Conservation (phyloP, 1,140 invertebrate genomes). For the Wasmannia auropunctata region DNA sequence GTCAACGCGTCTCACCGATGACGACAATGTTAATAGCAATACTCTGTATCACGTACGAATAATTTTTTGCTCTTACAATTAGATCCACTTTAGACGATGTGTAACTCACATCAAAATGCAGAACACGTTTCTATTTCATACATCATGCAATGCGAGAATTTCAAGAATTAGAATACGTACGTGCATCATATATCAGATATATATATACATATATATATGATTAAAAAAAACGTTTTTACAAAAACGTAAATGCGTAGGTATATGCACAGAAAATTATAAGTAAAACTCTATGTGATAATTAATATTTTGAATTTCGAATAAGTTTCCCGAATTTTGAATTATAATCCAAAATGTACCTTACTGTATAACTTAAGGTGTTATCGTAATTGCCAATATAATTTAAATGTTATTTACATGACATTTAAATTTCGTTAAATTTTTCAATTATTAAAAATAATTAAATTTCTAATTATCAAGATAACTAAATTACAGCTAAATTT, state of each 20-base stretch:
- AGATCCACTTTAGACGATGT: not conserved
- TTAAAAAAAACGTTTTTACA: too few relatives aligned
- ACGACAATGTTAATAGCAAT: not conserved
- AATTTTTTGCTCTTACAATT: not conserved
- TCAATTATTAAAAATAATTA: too few relatives aligned
- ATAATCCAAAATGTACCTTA: not conserved
- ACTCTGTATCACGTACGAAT: not conserved
- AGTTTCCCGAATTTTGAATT: not conserved
- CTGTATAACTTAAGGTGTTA: not conserved
- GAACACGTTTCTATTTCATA: not conserved
- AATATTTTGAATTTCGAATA: not conserved
- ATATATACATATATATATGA: too few relatives aligned
- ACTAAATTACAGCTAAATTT: not conserved
- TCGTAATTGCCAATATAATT: not conserved
- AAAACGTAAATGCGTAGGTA: not conserved
- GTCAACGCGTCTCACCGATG: not conserved
- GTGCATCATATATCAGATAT: too few relatives aligned
- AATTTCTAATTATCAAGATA: not conserved
- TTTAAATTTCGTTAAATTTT: not conserved
- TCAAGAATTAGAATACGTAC: too few relatives aligned
- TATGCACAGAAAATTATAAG: not conserved
- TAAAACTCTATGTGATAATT: not conserved
- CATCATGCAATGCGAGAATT: too few relatives aligned
- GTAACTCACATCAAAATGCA: not conserved
- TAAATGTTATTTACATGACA: not conserved